Conservation (phyloP, 2,888 invertebrate genomes). For the Cosmia pyralina region DNA sequence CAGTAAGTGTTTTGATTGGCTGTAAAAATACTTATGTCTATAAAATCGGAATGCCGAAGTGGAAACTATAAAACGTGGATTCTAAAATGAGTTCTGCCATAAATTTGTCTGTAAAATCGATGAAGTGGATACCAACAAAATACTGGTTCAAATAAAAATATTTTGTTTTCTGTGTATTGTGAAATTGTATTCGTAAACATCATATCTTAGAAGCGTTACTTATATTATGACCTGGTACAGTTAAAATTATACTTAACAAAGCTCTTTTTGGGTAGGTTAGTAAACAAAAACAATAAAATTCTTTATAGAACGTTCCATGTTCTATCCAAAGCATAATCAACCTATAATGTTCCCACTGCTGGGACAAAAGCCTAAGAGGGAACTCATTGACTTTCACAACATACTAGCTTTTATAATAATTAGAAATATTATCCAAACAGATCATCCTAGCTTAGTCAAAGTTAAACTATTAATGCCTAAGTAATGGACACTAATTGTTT, state of each 20-base stretch:
- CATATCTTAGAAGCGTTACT: neutral
- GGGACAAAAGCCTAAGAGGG: too few species aligned
- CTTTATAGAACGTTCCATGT: too few species aligned
- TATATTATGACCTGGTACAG: too few species aligned
- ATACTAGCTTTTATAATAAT: neutral
- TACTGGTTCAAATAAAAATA: conserved; percentile 7
- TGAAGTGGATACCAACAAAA: conserved; percentile 18
- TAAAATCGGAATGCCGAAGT: conserved; percentile 49
- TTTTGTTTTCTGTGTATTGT: conserved; percentile 14
- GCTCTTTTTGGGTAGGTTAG: too few species aligned
- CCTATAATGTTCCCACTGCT: too few species aligned
- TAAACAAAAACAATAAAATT: too few species aligned
- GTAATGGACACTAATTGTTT: conserved; percentile 33
- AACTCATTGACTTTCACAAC: too few species aligned
- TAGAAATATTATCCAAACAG: conserved; percentile 14
- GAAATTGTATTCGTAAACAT: conserved; percentile 22
- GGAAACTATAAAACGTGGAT: conserved; percentile 53
- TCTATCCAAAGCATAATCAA: neutral
- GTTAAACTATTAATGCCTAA: conserved; percentile 6
- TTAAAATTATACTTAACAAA: too few species aligned
- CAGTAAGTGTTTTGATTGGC: conserved; percentile 56
- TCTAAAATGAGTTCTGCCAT: conserved; percentile 47
- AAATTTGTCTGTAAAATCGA: conserved; percentile 43
- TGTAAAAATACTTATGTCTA: conserved; percentile 56
- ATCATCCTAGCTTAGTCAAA: conserved; percentile 6